Conservation (phyloP, 2,888 invertebrate species). For the Allolobophora icterica region DNA sequence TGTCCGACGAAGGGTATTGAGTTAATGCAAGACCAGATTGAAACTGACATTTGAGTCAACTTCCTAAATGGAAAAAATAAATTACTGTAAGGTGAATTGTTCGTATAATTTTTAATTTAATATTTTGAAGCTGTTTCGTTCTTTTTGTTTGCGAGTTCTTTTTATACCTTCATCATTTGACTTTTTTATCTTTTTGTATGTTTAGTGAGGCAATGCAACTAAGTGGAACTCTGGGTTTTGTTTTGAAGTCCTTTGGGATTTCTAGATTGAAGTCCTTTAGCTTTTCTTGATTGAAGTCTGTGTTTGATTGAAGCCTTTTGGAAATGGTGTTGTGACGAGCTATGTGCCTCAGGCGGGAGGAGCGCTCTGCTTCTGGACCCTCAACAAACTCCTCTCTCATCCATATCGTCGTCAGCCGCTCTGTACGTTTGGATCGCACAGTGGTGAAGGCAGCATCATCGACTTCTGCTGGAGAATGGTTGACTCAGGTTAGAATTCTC, state of each 20-base stretch:
- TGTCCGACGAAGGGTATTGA: no score
- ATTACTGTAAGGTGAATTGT: no score
- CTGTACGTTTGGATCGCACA: neutral
- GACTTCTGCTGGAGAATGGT: slow-evolving; percentile 5
- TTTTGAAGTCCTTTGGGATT: neutral
- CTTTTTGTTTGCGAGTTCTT: no score
- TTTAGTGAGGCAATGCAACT: no score
- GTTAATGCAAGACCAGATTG: no score
- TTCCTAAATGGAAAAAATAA: no score
- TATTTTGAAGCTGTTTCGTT: no score
- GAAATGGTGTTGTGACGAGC: slow-evolving; percentile 5
- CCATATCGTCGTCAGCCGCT: slow-evolving; percentile 12
- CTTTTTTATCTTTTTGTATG: no score
- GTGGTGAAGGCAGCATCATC: neutral
- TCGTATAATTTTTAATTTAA: no score
- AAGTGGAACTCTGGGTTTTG: neutral
- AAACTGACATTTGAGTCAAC: no score
- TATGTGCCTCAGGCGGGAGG: slow-evolving; percentile 13
- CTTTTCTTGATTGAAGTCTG: no score
- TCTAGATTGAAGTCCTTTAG: neutral
- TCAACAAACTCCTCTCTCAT: neutral
- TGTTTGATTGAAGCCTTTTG: neutral
- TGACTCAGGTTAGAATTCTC: neutral
- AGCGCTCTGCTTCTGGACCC: neutral
- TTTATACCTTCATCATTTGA: no score